phyloP scores from a whole-genome alignment of 2,797 vertebrate genomes.

The Antrozous pallidus region DNA sequence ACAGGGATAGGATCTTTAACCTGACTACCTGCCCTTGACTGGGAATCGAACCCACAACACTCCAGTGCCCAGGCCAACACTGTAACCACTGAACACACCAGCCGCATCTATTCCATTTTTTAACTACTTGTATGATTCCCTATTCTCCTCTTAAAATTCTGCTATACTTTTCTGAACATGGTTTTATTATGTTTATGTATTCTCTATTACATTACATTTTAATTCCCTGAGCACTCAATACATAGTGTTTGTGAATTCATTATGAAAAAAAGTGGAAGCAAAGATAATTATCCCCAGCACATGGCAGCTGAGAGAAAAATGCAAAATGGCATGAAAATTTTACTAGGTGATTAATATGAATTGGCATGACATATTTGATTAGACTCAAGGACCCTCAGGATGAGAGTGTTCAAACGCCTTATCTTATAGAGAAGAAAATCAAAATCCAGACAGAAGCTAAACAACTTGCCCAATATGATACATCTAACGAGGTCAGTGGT shows the following conservation, averaged over 20 bases:
- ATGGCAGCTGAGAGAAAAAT: neutral
- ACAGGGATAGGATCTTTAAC: no score
- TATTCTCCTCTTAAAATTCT: neutral
- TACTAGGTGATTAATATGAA: neutral
- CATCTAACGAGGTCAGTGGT: neutral
- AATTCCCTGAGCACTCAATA: conserved; percentile 22
- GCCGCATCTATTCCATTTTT: neutral
- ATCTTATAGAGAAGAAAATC: conserved; percentile 12
- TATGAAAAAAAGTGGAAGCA: conserved; percentile 43
- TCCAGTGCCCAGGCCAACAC: no score
- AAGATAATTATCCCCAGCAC: neutral
- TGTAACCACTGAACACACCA: no score
- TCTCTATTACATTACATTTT: conserved; percentile 35
- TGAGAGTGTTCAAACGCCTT: neutral
- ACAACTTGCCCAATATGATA: neutral
- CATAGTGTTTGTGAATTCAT: neutral
- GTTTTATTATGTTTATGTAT: conserved; percentile 27
- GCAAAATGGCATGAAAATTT: conserved; percentile 8
- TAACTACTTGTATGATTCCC: neutral
- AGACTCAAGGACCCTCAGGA: neutral
- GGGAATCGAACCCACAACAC: no score
- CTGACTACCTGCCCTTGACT: no score
- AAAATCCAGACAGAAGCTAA: neutral
- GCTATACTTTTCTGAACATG: neutral
- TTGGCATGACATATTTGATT: neutral